Evolutionary conservation across 2,113 vertebrate genomes (phyloP).

Genomic region (Motacilla tschutschensis): DNA sequence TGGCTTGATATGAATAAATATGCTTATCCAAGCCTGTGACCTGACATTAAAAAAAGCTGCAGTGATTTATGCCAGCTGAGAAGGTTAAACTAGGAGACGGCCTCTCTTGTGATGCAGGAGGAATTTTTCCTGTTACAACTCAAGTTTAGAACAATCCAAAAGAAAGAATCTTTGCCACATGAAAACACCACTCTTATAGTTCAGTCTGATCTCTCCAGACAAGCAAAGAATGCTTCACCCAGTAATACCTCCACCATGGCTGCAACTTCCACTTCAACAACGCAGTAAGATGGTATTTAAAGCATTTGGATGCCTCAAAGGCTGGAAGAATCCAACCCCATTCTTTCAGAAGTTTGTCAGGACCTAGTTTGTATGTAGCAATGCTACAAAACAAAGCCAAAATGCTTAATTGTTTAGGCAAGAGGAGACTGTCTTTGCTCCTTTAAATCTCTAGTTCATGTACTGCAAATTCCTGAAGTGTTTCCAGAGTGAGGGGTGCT

Average conservation of each 20-base stretch:
- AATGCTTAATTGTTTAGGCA: background rate
- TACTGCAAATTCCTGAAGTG: background rate
- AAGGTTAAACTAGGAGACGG: background rate
- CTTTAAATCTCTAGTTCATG: background rate
- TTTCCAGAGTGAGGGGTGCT: background rate
- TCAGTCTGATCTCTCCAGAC: background rate
- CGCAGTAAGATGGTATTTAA: background rate
- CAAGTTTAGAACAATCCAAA: background rate
- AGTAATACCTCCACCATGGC: background rate
- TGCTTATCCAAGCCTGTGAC: constrained; percentile 41
- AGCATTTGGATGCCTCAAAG: background rate
- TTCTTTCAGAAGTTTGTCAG: background rate
- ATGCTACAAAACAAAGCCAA: background rate
- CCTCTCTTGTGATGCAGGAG: background rate
- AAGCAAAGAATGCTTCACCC: background rate
- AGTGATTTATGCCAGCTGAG: constrained; percentile 22
- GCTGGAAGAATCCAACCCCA: background rate
- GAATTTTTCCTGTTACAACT: background rate
- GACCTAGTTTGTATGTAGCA: background rate
- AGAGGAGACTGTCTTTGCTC: background rate
- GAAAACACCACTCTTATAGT: background rate
- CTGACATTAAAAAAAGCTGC: constrained; percentile 3
- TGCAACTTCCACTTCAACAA: background rate
- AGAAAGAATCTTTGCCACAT: background rate
- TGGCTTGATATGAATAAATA: constrained; percentile 20